Base-by-base conservation (phyloP, 2,797 vertebrate species). In the Mus caroli region DNA sequence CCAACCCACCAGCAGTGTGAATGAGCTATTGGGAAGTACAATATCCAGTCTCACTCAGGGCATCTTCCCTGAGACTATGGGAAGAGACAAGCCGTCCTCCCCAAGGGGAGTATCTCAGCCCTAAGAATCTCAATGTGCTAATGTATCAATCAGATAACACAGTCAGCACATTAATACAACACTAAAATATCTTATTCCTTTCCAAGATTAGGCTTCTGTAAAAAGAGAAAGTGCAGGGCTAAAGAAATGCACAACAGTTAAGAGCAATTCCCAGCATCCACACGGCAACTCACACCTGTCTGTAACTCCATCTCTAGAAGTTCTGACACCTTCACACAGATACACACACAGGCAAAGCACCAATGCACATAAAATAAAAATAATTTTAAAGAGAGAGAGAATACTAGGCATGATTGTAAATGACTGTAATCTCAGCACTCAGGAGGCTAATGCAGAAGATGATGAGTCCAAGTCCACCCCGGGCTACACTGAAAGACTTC, bases 191-290 rank as follows among this genome's bases (percentile, higher is more conserved):
- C 71, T 82, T 71, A 67, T n/a, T 76, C 62, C 8, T 83, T 31
- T 34, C 92, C 56, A 91, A 96, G 56, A 71, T 37, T 67, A 71
- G 46, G 69, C n/a, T 89, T 92, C 71, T 60, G 76, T 60, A 14
- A 89, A 62, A 94, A 83, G 50, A 71, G 50, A 91, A 87, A 46
- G 54, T 46, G 4, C 10, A 3, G 17, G 34, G 17, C 67, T 69
- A 19, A 69, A 69, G 34, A 19, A 7, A 69, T 69, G 34, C 2
- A 3, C 67, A n/a, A 15, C 17, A 69, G 34, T n/a, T n/a, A 69
- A 69, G 67, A 69, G 15, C 15, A 69, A 69, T 7, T n/a, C 15
- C 67, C 67, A 69, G 34, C 34, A 69, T 7, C 34, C 34, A 69
- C 67, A n/a, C 20, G 34, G 34, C 15, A n/a, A 15, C 34, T 69